phyloP scores from a whole-genome alignment of 2,888 invertebrate species.

The Blera fallax region DNA sequence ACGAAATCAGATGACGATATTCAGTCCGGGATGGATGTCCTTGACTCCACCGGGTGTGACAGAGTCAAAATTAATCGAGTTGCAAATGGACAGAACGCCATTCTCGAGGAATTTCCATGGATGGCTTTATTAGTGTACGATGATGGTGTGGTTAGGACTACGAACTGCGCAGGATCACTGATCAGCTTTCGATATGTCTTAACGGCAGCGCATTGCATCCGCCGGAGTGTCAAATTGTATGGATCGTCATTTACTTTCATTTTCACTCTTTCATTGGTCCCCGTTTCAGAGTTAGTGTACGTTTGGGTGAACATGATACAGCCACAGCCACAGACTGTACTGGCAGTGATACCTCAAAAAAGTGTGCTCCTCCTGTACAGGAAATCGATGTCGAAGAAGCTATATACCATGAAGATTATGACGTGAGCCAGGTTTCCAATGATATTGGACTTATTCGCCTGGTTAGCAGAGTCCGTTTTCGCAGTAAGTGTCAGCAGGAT shows the following conservation, averaged over 20 bases:
- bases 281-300: background rate
- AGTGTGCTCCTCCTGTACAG: background rate
- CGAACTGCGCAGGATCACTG: background rate
- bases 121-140: background rate
- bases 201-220: background rate
- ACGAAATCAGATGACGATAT: background rate
- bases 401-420: background rate
- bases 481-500: too few relatives aligned
- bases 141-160: background rate
- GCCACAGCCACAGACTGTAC: background rate
- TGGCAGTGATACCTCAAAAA: background rate
- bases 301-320: background rate
- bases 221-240: too few relatives aligned
- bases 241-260: too few relatives aligned
- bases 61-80: background rate
- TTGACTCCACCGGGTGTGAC: background rate
- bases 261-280: background rate
- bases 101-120: background rate
- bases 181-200: background rate
- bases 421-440: too few relatives aligned
- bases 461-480: too few relatives aligned
- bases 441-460: too few relatives aligned
- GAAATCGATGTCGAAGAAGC: background rate
- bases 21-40: background rate
- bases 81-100: background rate